Base-by-base conservation (phyloP, 2,113 vertebrate species). In the Xiphias gladius region DNA sequence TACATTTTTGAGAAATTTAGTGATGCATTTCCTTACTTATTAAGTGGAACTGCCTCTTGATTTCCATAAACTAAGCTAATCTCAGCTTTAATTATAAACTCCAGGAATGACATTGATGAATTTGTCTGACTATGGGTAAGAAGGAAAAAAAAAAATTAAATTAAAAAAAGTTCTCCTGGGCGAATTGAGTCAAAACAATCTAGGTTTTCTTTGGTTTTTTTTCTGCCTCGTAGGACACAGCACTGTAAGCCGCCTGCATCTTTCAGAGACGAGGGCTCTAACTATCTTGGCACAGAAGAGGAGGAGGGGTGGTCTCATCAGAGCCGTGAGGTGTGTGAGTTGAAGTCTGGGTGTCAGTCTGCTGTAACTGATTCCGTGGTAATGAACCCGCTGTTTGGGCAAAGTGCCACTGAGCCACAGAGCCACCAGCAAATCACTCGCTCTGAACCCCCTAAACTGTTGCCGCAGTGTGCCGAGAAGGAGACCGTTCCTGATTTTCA, bases 291-390 rank as follows among this genome's bases (percentile, higher is more conserved):
- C 84, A 86, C 70, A 58, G 46, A 55, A 13, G 83, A 57, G 54
- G 46, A 66, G 57, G 54, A n/a, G 28, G 65, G 32, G 37, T 22
- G 58, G 72, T 20, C 64, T 69, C 41, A 32, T 76, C 79, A 24
- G 76, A 73, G 84, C 86, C 73, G 87, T 35, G 85, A 86, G 76
- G 83, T 86, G 86, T 83, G 65, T 19, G 80, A 73, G 81, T 80
- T 88, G 84, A 86, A 63, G 89, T 89, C 90, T 91, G 90, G 84
- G 87, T 91, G 88, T 91, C 86, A 83, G 82, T 86, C 80, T 90
- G 85, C 76, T 89, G 86, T 86, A 81, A 88, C 76, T 73, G 91
- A 82, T 86, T 85, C 80, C 70, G 76, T 76, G 14, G 62, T 88
- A 87, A 91, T 88, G 88, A 91, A 86, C 79, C 46, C 48, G 16